Conservation (phyloP, 1,140 invertebrate genomes). For the Drosophila sp. region DNA sequence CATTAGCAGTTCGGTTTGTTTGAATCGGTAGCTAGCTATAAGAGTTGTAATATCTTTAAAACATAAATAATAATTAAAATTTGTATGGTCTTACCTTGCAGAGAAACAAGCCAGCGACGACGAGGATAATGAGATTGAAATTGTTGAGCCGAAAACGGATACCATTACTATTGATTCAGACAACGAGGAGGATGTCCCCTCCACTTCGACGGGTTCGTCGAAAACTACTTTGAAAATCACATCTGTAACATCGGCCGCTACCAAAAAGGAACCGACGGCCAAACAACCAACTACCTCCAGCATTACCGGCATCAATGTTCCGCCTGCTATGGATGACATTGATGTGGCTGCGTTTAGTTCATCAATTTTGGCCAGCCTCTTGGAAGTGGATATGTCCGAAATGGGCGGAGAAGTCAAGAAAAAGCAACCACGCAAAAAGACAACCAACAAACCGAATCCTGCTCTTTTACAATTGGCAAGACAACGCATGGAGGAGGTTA, state of each 20-base stretch:
- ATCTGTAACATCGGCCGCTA: constrained; percentile 49
- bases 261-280: neutral
- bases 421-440: constrained; percentile 81
- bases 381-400: constrained; percentile 73
- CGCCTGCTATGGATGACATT: constrained; percentile 21
- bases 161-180: constrained; percentile 82
- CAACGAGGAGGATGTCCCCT: constrained; percentile 68
- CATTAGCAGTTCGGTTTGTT: neutral
- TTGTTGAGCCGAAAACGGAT: constrained; percentile 81
- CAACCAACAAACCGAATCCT: constrained; percentile 78
- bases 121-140: constrained; percentile 82
- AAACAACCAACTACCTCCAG: neutral
- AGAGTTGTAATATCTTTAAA: neutral
- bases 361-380: constrained; percentile 69
- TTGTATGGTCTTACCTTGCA: constrained; percentile 27
- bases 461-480: constrained; percentile 68
- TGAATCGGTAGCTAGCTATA: neutral
- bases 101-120: constrained; percentile 82
- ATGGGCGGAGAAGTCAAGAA: constrained; percentile 38
- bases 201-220: neutral
- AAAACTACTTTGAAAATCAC: constrained; percentile 49
- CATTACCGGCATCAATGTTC: neutral
- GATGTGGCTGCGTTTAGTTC: constrained; percentile 72
- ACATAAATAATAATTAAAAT: neutral
- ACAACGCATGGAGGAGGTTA: constrained; percentile 71